phyloP scores from a whole-genome alignment of 1,140 invertebrate species.

The Zaprionus africanus region DNA sequence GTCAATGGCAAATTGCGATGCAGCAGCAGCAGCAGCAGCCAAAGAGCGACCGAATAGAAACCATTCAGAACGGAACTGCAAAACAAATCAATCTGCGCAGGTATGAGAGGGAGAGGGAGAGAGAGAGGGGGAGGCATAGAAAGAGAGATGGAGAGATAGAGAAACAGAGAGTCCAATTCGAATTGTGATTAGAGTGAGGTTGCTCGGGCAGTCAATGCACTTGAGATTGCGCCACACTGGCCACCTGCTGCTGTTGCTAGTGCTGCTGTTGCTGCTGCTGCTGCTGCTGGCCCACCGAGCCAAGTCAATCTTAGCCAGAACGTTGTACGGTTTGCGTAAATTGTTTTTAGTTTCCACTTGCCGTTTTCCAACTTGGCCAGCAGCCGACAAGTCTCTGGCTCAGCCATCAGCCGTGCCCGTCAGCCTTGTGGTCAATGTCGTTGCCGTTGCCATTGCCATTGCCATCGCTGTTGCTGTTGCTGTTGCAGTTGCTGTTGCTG shows the following conservation, averaged over 20 bases:
- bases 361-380: slow-evolving; percentile 10
- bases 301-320: slow-evolving; percentile 38
- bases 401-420: neutral
- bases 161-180: slow-evolving; percentile 56
- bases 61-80: slow-evolving; percentile 48
- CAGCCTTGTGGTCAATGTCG: slow-evolving; percentile 66
- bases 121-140: neutral
- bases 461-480: neutral
- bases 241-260: slow-evolving; percentile 43
- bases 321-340: slow-evolving; percentile 72
- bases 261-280: no score
- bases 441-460: slow-evolving; percentile 37
- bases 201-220: slow-evolving; percentile 68
- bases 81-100: slow-evolving; percentile 73
- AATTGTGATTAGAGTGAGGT: slow-evolving; percentile 47
- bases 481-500: neutral
- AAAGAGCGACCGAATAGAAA: slow-evolving; percentile 12
- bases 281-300: slow-evolving; percentile 25
- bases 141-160: slow-evolving; percentile 11
- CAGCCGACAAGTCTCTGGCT: neutral
- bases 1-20: slow-evolving; percentile 52
- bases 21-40: slow-evolving; percentile 15
- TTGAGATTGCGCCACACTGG: slow-evolving; percentile 55
- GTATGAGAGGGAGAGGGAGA: neutral
- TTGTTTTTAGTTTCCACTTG: slow-evolving; percentile 69